Base-by-base conservation (phyloP, 2,888 invertebrate species). In the Drosophila acutilabella region DNA sequence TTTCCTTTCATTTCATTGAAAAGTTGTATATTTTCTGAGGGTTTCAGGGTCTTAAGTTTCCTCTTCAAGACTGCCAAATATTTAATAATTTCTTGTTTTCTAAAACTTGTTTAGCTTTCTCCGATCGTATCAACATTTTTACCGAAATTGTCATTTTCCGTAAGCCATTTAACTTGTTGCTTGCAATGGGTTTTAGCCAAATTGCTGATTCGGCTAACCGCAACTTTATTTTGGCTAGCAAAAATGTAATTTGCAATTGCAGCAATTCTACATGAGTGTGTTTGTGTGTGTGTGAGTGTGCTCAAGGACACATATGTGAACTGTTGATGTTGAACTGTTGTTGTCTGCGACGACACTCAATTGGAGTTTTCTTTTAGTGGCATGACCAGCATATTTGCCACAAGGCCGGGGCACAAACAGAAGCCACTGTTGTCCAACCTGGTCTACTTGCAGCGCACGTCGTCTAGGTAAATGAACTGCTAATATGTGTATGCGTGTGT, bases 401-500 rank as follows among this genome's bases (percentile, higher is more conserved):
- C 52, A 44, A 40, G 45, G 50, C 18, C 36, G 41, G 10, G 44
- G 45, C 57, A 50, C 13, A 10, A 38, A 16, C 41, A 56, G 40
- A n/a, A 48, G 59, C 18, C 11, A 42, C 44, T 47, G 45, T 20
- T 66, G 47, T 67, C 64, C 71, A 57, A 54, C 53, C 61, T 70
- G 64, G 48, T 75, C 67, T 53, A 59, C 71, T 75, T 78, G 73
- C 78, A 40, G 41, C 36, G 66, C 85, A 81, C 85, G 83, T 74
- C 71, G 69, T 33, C 50, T 88, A 88, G 86, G 88, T 88, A 88
- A 84, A 88, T 88, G 83, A 84, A 84, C 83, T 85, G 68, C 79
- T 67, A 74, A 72, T 79, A 67, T 71, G 53, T 57, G 45, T 64
- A 18, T 52, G 44, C 44, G 44, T 61, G 64, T 54, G 60, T 36